phyloP scores from a whole-genome alignment of 2,888 invertebrate species.

The Mechanitis mazaeus region DNA sequence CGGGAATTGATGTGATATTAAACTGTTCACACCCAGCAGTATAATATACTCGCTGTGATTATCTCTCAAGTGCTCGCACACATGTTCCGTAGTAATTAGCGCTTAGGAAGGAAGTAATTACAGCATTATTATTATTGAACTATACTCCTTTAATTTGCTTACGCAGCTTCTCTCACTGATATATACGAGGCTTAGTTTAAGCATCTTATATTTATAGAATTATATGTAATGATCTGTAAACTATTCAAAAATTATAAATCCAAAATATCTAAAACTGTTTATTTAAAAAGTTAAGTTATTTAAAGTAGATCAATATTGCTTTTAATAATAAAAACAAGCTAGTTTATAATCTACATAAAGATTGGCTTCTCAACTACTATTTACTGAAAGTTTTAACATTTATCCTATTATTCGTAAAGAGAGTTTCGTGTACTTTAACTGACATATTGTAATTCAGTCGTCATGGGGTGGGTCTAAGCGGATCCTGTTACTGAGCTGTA shows the following conservation, averaged over 20 bases:
- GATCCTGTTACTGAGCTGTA: conserved; percentile 2
- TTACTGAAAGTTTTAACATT: too few relatives aligned
- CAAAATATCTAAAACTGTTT: too few relatives aligned
- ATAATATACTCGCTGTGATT: conserved; percentile 12
- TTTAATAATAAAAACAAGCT: too few relatives aligned
- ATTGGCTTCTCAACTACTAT: too few relatives aligned
- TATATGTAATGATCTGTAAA: too few relatives aligned
- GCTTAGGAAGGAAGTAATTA: conserved; percentile 13
- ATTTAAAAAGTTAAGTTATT: too few relatives aligned
- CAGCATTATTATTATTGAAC: conserved; percentile 12
- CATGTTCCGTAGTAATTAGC: conserved; percentile 9
- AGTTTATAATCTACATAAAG: too few relatives aligned
- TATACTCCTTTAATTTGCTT: conserved; percentile 8
- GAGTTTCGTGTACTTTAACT: not conserved
- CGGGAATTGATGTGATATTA: not conserved
- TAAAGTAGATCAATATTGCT: too few relatives aligned
- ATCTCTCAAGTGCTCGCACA: conserved; percentile 5
- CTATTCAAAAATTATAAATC: too few relatives aligned
- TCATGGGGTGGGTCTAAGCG: not conserved
- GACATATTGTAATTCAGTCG: conserved; percentile 1
- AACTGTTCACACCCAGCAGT: conserved; percentile 15
- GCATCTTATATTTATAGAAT: not conserved
- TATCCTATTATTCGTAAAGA: too few relatives aligned
- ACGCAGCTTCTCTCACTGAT: not conserved
- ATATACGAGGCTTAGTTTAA: not conserved